These are phyloP conservation scores for Campoplex nolae DNA, from an alignment of 2,888 invertebrate species.

Conservation along the genomic window DNA sequence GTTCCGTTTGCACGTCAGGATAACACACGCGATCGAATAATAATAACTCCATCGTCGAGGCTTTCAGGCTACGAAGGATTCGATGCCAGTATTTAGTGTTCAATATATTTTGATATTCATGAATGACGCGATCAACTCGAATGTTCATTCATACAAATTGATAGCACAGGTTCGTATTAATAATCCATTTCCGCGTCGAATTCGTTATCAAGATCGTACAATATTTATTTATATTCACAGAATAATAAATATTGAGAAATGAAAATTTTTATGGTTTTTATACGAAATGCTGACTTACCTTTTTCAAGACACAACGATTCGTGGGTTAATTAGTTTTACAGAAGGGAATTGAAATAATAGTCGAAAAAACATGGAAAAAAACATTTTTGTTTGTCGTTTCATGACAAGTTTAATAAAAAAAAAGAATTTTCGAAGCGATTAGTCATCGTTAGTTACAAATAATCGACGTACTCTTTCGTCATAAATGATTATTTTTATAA, in stretches of 20 bases:
- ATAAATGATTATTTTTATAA: conserved; percentile 3
- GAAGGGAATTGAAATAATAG: background rate
- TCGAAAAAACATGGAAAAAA: background rate
- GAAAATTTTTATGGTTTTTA: background rate
- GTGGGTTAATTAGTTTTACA: background rate
- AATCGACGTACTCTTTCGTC: conserved; percentile 47
- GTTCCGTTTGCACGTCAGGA: conserved; percentile 36
- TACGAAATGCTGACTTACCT: background rate
- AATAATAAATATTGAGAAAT: background rate
- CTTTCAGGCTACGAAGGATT: conserved; percentile 6
- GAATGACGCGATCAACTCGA: background rate
- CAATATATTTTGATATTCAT: background rate
- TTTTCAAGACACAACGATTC: background rate
- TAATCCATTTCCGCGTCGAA: background rate
- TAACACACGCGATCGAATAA: conserved; percentile 65
- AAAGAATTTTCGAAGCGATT: conserved; percentile 53
- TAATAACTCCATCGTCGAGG: conserved; percentile 32
- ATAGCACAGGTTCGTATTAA: too few species aligned
- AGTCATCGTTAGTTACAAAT: conserved; percentile 59
- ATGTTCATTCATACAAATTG: too few species aligned
- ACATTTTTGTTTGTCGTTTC: conserved; percentile 20
- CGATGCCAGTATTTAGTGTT: background rate
- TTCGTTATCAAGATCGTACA: background rate
- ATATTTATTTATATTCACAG: background rate
- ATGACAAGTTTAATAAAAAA: conserved; percentile 59